Conservation (phyloP, 2,113 vertebrate species). For the Numida meleagris region DNA sequence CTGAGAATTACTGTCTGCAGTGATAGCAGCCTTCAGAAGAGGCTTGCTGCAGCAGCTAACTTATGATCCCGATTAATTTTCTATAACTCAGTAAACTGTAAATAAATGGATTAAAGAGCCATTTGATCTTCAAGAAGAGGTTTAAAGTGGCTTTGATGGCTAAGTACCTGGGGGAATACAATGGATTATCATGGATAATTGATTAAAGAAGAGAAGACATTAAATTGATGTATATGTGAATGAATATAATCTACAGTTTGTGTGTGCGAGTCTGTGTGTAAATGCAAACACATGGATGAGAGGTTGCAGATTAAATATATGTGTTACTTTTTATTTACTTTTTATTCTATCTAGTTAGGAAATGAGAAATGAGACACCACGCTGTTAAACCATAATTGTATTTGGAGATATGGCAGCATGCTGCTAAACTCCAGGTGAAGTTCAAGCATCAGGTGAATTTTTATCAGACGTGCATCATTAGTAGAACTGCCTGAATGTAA, state of each 20-base stretch:
- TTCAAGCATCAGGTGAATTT: neutral
- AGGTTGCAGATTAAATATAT: neutral
- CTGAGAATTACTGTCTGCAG: slow-evolving; percentile 51
- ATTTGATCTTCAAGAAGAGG: slow-evolving; percentile 80
- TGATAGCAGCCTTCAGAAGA: slow-evolving; percentile 41
- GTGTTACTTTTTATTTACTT: neutral
- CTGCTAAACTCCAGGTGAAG: neutral
- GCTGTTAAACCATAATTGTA: neutral
- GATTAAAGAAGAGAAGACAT: slow-evolving; percentile 66
- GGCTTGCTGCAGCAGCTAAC: slow-evolving; percentile 56
- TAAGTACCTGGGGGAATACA: slow-evolving; percentile 69
- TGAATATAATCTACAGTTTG: neutral
- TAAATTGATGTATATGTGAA: slow-evolving; percentile 23
- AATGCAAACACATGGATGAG: neutral
- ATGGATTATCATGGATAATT: slow-evolving; percentile 76
- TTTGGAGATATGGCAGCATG: neutral
- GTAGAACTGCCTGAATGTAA: neutral
- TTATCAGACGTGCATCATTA: neutral
- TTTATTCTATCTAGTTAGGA: neutral
- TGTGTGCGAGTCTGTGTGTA: neutral
- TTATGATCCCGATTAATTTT: slow-evolving; percentile 76
- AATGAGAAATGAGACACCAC: neutral
- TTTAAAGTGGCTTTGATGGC: slow-evolving; percentile 78
- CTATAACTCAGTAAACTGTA: slow-evolving; percentile 71
- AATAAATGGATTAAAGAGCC: slow-evolving; percentile 78